Percentiles rank a stretch among this genome's conserved stretches.
These are phyloP conservation scores for Stegostoma tigrinum DNA, from an alignment of 2,113 vertebrate genomes.

Conservation along the genomic window DNA sequence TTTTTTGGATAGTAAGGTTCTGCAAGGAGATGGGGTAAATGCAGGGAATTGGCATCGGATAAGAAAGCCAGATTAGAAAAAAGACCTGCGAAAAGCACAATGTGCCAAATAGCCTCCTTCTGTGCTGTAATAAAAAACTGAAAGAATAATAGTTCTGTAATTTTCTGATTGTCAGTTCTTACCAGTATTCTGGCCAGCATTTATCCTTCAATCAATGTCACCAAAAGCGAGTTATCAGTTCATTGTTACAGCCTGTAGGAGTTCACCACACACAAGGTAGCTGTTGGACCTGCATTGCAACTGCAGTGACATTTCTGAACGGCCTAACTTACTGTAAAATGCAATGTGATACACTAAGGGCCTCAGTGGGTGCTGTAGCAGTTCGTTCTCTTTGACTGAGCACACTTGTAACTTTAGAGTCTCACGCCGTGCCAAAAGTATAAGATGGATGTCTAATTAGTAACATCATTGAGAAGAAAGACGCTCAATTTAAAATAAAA, in stretches of 20 bases:
- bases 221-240: background rate
- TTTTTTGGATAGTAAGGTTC: too few species aligned
- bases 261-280: background rate
- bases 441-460: background rate
- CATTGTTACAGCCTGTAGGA: background rate
- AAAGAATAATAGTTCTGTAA: too few species aligned
- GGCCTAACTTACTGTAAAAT: background rate
- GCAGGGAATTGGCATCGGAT: too few species aligned
- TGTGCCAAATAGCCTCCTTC: too few species aligned
- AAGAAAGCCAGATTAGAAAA: too few species aligned
- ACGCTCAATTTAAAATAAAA: background rate
- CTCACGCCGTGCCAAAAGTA: too few species aligned
- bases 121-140: too few species aligned
- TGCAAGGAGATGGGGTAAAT: too few species aligned
- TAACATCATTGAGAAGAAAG: background rate
- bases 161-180: too few species aligned
- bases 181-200: background rate
- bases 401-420: background rate
- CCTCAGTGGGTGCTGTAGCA: background rate
- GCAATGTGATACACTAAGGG: background rate
- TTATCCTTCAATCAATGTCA: too few species aligned
- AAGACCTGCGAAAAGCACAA: too few species aligned
- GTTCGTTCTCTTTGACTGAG: background rate
- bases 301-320: background rate
- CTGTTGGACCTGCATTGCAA: background rate